Percentiles rank a stretch among this genome's conserved stretches.
Conservation (phyloP, 1,140 invertebrate genomes). For the Drosophila lowei region DNA sequence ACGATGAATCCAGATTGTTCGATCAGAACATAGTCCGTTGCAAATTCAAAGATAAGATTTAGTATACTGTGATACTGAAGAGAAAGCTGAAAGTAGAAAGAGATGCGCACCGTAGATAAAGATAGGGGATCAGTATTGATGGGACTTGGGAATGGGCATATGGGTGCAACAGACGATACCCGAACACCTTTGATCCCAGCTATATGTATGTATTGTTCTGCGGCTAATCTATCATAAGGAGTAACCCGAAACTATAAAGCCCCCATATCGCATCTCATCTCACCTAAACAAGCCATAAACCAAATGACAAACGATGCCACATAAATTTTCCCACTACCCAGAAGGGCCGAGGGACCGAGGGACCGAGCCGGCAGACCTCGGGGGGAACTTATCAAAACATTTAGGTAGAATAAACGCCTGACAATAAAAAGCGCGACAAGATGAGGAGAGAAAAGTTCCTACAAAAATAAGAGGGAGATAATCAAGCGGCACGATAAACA, state of each 20-base stretch:
- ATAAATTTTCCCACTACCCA: constrained; percentile 63
- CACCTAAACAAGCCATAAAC: constrained; percentile 76
- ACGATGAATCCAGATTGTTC: too few species aligned
- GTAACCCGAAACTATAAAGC: constrained; percentile 24
- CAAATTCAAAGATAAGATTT: background rate
- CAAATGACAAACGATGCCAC: constrained; percentile 77
- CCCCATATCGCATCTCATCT: constrained; percentile 41
- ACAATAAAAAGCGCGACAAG: constrained; percentile 64
- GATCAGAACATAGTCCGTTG: too few species aligned
- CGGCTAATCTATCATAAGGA: constrained; percentile 13
- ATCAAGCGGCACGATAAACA: constrained; percentile 71
- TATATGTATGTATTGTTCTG: background rate
- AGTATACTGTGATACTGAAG: background rate
- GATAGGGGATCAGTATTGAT: background rate
- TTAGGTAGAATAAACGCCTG: constrained; percentile 77
- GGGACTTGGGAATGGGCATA: constrained; percentile 2
- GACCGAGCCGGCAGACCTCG: constrained; percentile 10
- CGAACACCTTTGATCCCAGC: background rate
- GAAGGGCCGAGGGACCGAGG: constrained; percentile 26
- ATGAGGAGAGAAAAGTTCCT: constrained; percentile 58
- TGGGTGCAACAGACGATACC: constrained; percentile 4
- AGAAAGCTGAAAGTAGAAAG: constrained; percentile 22
- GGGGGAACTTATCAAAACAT: constrained; percentile 76
- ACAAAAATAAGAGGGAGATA: constrained; percentile 45
- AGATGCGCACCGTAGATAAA: constrained; percentile 10